Conservation (phyloP, 2,888 invertebrate species). For the Rotaria macrura region DNA sequence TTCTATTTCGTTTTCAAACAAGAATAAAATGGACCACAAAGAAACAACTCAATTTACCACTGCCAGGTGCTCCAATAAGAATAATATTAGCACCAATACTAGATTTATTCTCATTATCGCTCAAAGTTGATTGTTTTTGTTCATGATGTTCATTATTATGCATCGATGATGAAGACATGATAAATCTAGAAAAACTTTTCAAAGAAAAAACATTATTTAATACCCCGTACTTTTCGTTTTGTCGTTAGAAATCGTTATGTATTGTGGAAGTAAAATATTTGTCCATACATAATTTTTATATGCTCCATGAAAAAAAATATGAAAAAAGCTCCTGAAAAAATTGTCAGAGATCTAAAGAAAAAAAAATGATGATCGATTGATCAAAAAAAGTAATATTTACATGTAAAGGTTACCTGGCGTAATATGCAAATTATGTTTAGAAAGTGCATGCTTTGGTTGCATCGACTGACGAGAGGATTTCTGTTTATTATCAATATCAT, state of each 20-base stretch:
- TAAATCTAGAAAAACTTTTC: background rate
- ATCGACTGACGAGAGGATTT: too few relatives aligned
- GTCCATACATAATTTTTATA: too few relatives aligned
- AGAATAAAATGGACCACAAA: background rate
- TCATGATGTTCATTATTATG: background rate
- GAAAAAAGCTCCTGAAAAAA: too few relatives aligned
- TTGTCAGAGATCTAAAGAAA: too few relatives aligned
- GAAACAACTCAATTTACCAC: slow-evolving; percentile 64
- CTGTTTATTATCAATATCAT: too few relatives aligned
- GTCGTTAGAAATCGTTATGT: background rate
- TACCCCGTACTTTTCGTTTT: background rate
- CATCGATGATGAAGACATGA: background rate
- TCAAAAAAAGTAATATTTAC: too few relatives aligned
- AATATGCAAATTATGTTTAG: too few relatives aligned
- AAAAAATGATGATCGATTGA: too few relatives aligned
- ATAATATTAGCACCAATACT: slow-evolving; percentile 62
- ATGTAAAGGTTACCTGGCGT: too few relatives aligned
- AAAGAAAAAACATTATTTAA: background rate
- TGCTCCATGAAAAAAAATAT: too few relatives aligned
- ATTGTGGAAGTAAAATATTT: too few relatives aligned
- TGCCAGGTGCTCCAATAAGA: slow-evolving; percentile 85
- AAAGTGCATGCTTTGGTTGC: too few relatives aligned
- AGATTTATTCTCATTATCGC: background rate
- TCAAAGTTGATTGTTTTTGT: background rate
- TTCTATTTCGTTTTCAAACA: background rate